Evolutionary conservation across 2,797 vertebrate genomes (phyloP), one percentile per base, ranked within the genome.

Genomic region (Megaceryle alcyon): DNA sequence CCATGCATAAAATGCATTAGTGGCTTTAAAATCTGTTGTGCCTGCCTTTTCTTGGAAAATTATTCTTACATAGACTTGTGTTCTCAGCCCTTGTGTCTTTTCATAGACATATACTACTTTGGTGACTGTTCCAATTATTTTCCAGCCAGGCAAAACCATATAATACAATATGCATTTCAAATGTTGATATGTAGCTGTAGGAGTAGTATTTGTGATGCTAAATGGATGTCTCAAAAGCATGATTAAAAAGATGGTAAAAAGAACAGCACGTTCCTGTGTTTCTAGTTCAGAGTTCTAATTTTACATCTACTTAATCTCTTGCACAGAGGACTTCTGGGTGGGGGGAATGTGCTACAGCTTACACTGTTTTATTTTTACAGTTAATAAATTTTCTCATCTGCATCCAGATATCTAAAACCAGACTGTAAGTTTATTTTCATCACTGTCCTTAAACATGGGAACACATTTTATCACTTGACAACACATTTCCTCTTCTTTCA

Each of bases 401-500:
- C 33, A 59, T 12, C 54, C 60, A 92, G 73, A 73, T 92, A 77
- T 63, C 81, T 57, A 64, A 90, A 91, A 78, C 23, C 29, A 76
- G 69, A 75, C 63, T 49, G 20, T 49, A 54, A 49, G 61, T 90
- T 92, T 83, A 79, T 81, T 94, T 77, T 90, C 66, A 69, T 90
- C 63, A 7, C 88, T 48, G 3, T 86, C 5, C 0, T 80, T 79
- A 49, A 88, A 73, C 56, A 53, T n/a, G 35, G 75, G 54, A 88
- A 60, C 54, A 22, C 33, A 22, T 78, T 92, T 95, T 95, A 97
- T 96, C 93, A 39, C 41, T 96, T 81, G 43, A 70, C 88, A 70
- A 41, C 91, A 89, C 51, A 39, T 92, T 96, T 97, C 92, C 96
- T 94, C 87, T 94, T 92, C 80, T 75, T 94, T 93, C 29, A 44